A percentile compares a stretch with the other conserved stretches of the same genome.
phyloP scores from a whole-genome alignment of 2,797 vertebrate genomes.

The Clarias platycephalus region DNA sequence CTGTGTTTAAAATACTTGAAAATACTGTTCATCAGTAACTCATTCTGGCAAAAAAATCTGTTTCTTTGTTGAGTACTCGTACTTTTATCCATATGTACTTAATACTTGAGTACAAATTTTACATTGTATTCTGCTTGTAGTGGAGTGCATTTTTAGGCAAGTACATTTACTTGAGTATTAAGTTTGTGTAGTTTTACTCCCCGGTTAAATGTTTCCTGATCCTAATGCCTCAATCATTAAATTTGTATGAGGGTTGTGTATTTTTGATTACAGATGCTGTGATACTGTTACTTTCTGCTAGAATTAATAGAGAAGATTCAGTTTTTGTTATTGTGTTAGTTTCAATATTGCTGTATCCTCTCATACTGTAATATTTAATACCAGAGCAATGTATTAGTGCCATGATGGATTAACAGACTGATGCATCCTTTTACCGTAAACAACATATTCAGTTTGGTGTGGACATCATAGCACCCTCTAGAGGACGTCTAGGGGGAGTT shows the following conservation, averaged over 20 bases:
- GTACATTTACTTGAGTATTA: too few species aligned
- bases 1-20: too few species aligned
- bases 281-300: neutral
- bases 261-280: neutral
- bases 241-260: neutral
- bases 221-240: neutral
- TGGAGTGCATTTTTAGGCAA: too few species aligned
- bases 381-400: too few species aligned
- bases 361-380: neutral
- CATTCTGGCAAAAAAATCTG: too few species aligned
- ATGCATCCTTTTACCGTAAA: neutral
- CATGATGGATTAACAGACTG: neutral
- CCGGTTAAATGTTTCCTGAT: neutral
- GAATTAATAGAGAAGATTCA: neutral
- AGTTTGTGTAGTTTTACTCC: neutral
- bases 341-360: too few species aligned
- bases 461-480: neutral
- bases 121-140: too few species aligned
- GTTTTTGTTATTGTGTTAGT: neutral
- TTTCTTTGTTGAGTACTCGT: too few species aligned
- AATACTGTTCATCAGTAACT: too few species aligned
- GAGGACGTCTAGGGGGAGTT: neutral
- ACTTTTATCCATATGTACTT: too few species aligned
- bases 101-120: too few species aligned
- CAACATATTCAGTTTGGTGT: neutral